Conservation (phyloP, 2,113 vertebrate genomes). For the Takifugu bimaculatus region DNA sequence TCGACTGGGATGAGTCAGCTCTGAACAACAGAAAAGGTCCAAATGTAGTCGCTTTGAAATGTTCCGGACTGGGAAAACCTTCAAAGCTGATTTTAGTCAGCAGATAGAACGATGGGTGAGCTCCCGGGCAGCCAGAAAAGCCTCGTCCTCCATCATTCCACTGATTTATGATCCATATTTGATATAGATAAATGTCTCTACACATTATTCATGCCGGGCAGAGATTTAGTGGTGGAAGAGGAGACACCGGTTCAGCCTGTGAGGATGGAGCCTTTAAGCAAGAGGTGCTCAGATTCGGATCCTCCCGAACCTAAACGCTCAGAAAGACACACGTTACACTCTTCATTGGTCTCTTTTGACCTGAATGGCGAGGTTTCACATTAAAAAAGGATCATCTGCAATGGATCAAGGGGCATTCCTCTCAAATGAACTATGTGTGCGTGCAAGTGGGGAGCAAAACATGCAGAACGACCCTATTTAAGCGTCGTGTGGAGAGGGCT, state of each 20-base stretch:
- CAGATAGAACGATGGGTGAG: neutral
- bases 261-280: no score
- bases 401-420: neutral
- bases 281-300: no score
- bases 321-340: no score
- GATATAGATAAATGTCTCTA: neutral
- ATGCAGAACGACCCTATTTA: neutral
- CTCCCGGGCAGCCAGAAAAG: neutral
- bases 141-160: neutral
- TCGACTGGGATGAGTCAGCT: neutral
- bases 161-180: neutral
- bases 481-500: no score
- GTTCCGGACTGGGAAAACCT: neutral
- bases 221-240: neutral
- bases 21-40: no score
- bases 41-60: no score
- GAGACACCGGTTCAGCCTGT: no score
- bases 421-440: neutral
- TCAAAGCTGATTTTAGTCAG: neutral
- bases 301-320: no score
- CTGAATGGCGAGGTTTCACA: no score
- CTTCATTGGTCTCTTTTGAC: no score
- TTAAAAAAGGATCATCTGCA: no score
- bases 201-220: neutral
- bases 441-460: no score